Base-by-base conservation (phyloP, 2,113 vertebrate genomes). In the Hemicordylus capensis region DNA sequence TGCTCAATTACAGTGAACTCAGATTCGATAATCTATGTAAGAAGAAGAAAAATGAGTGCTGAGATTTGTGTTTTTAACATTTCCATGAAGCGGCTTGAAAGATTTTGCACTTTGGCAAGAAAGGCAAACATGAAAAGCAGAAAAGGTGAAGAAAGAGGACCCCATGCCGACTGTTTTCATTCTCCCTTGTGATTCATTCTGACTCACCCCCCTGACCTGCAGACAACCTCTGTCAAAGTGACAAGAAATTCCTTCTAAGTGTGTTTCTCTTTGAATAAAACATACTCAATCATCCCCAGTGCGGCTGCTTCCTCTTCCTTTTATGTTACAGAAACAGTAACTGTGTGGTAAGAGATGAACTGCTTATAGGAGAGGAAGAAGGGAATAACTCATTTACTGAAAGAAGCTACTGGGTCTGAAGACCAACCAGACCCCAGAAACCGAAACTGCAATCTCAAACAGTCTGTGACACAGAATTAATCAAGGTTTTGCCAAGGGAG, bases 41-140 rank as follows among this genome's bases (percentile, higher is more conserved):
- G 39, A 14, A 87, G 81, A 79, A 87, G 81, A 85, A 34, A n/a
- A 74, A 7, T 73, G 28, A 74, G 6, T 73, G 28, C 37, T 34
- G 15, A 34, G 39, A 77, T 89, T 83, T 90, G 80, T 44, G 48
- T 76, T 61, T 51, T 92, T 85, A 28, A 75, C 89, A 73, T 86
- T 90, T 69, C 85, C 76, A 58, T 28, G 85, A 87, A 91, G 87
- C 44, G 51, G 87, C 59, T 54, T 89, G 81, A 91, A 90, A 85
- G 74, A 83, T 80, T 37, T 66, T 64, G 37, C 46, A 88, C 66
- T 92, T 87, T 88, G 88, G 2, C 56, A 75, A 90, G 37, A 72
- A 87, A 56, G 37, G 15, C 39, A 48, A 87, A 72, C 67, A 88
- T 76, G 76, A 88, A 89, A 89, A 67, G 85, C 59, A 80, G 46